Evolutionary conservation across 1,140 invertebrate species (phyloP), one percentile per base, ranked within the genome.

Genomic region (Drosophila tropicalis): DNA sequence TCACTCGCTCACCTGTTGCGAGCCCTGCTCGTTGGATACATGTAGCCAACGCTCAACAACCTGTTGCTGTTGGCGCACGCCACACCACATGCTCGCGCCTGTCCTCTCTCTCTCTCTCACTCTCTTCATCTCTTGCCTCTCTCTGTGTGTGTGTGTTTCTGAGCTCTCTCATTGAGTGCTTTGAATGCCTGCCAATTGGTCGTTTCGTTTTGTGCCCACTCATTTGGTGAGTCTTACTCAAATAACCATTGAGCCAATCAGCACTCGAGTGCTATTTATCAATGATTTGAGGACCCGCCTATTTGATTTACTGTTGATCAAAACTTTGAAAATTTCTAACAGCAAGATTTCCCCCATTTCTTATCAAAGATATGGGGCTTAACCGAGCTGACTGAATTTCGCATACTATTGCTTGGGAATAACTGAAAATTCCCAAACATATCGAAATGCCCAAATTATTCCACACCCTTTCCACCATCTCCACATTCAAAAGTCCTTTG

Each of bases 1-100:
- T 29, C 29, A 29, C 29, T 29, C 22, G 22, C 2, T 65, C 55
- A 57, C 71, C 69, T 72, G 71, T 73, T 73, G 71, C 69, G 41
- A 12, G 41, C n/a, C n/a, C n/a, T 19, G 17, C 44, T 51, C 44
- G 19, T 51, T 51, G 44, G 44, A 51, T 51, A 51, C 36, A 39
- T 39, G 36, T 39, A 39, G 17, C 17, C 44, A 51, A 22, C 71
- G 63, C 68, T 72, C 69, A 63, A 66, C 22, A 61, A 62, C 44
- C 9, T 25, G 56, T 3, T 15, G 34, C 76, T 51, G 47, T 34
- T 22, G 22, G 10, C 54, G 17, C 68, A 63, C 13, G n/a, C 41
- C 44, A 7, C 57, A 51, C 22, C 36, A 10, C 25, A 25, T 39
- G 19, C 63, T 47, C 12, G 1, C 17, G 25, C 57, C 62, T 51